These are phyloP conservation scores for Chinchilla lanigera DNA, from an alignment of 2,113 vertebrate genomes.

Conservation along the genomic window DNA sequence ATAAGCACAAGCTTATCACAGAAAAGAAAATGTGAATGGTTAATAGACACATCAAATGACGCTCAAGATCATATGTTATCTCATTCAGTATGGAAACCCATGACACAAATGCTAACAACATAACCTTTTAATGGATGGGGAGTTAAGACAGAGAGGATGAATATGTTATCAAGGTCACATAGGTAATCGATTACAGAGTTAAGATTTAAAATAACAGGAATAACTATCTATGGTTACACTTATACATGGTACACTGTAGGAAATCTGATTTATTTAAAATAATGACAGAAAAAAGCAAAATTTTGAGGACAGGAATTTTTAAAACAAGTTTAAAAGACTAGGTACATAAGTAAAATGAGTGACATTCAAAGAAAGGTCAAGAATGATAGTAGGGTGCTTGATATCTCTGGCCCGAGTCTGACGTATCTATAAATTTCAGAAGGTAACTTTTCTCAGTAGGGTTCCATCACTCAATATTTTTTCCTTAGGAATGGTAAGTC, in stretches of 20 bases:
- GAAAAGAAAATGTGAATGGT: background rate
- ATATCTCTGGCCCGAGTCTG: background rate
- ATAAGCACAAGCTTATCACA: background rate
- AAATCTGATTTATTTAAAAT: background rate
- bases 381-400: background rate
- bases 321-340: background rate
- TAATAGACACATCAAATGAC: background rate
- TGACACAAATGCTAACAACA: background rate
- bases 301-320: background rate
- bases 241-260: rapidly evolving
- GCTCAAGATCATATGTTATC: background rate
- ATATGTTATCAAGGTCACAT: background rate
- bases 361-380: background rate
- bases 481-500: background rate
- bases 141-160: background rate
- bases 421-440: background rate
- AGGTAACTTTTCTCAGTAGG: background rate
- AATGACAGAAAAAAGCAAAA: background rate
- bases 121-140: background rate
- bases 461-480: background rate
- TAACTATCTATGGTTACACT: background rate
- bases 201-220: background rate
- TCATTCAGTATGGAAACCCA: background rate
- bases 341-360: background rate
- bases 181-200: background rate